A percentile compares a stretch with the other conserved stretches of the same genome.
These are phyloP conservation scores for Mechanitis messenoides DNA, from an alignment of 2,888 invertebrate species.

Conservation along the genomic window DNA sequence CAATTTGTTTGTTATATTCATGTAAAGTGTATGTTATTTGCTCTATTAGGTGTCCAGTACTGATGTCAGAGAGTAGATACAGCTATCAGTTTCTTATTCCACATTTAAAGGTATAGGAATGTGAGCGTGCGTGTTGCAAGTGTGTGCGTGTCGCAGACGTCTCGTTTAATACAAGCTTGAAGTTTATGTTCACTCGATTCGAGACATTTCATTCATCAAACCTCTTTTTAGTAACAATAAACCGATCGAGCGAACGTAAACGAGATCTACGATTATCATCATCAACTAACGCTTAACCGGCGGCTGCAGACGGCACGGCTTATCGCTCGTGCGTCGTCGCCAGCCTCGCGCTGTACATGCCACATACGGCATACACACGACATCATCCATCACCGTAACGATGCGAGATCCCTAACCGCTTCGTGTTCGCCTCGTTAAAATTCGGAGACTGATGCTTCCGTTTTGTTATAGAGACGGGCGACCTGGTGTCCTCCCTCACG, in stretches of 20 bases:
- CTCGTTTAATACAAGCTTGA: constrained; percentile 40
- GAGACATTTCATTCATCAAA: constrained; percentile 10
- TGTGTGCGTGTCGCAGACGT: constrained; percentile 59
- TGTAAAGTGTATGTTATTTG: constrained; percentile 66
- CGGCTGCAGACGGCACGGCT: constrained; percentile 62
- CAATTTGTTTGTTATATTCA: constrained; percentile 25
- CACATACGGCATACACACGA: constrained; percentile 27
- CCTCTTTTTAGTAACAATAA: constrained; percentile 8
- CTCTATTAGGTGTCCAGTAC: constrained; percentile 74
- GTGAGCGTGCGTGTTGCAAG: constrained; percentile 68
- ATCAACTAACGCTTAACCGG: constrained; percentile 56
- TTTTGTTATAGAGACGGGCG: constrained; percentile 84
- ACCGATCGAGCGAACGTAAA: constrained; percentile 36
- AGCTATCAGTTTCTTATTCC: constrained; percentile 73
- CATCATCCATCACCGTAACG: constrained; percentile 43
- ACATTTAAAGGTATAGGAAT: constrained; percentile 74
- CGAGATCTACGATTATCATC: constrained; percentile 36
- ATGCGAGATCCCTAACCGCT: constrained; percentile 55
- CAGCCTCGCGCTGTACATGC: constrained; percentile 32
- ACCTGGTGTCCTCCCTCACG: constrained; percentile 87
- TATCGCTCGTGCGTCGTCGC: constrained; percentile 45
- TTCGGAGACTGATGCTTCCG: constrained; percentile 28
- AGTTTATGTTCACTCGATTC: constrained; percentile 42
- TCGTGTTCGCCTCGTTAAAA: constrained; percentile 38
- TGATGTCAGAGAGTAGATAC: constrained; percentile 75